Percentiles rank a stretch among this genome's conserved stretches.
Evolutionary conservation across 1,140 invertebrate genomes (phyloP).

Genomic region (Leptoteleia sp.): DNA sequence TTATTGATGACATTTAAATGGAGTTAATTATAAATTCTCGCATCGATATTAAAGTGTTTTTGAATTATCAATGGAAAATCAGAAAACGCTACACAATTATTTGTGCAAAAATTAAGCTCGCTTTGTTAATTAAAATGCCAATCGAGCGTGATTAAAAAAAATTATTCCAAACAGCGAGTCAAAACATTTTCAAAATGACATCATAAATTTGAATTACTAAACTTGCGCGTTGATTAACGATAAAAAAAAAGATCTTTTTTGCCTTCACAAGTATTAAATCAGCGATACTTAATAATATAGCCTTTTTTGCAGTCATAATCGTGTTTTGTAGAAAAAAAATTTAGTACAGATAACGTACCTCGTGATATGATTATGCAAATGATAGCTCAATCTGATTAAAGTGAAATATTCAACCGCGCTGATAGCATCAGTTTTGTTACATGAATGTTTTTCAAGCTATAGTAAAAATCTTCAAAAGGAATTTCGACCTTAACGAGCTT

Average conservation of each 20-base stretch:
- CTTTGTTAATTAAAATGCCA: constrained; percentile 4
- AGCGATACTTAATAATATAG: constrained; percentile 12
- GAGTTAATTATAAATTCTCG: too few species aligned
- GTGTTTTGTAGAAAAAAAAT: constrained; percentile 24
- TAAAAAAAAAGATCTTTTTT: constrained; percentile 6
- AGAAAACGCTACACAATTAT: constrained; percentile 4
- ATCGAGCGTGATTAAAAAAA: constrained; percentile 3
- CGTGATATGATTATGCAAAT: constrained; percentile 49
- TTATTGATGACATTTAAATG: too few species aligned
- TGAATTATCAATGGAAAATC: constrained; percentile 17
- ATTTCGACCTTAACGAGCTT: constrained; percentile 7
- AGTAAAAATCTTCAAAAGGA: constrained; percentile 10
- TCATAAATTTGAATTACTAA: constrained; percentile 19
- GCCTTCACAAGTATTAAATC: constrained; percentile 2
- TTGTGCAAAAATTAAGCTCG: constrained; percentile 8
- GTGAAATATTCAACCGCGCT: constrained; percentile 30
- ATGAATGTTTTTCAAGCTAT: constrained; percentile 29
- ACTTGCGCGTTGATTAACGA: neutral
- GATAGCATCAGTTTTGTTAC: constrained; percentile 37
- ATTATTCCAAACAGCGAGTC: constrained; percentile 20
- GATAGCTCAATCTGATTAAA: constrained; percentile 46
- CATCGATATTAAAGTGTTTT: too few species aligned
- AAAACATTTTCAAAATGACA: constrained; percentile 22
- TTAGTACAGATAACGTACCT: constrained; percentile 26
- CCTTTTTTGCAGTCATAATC: constrained; percentile 19